phyloP scores from a whole-genome alignment of 92 coral and sea anemone species.

The Umimayanthus chanpuru region DNA sequence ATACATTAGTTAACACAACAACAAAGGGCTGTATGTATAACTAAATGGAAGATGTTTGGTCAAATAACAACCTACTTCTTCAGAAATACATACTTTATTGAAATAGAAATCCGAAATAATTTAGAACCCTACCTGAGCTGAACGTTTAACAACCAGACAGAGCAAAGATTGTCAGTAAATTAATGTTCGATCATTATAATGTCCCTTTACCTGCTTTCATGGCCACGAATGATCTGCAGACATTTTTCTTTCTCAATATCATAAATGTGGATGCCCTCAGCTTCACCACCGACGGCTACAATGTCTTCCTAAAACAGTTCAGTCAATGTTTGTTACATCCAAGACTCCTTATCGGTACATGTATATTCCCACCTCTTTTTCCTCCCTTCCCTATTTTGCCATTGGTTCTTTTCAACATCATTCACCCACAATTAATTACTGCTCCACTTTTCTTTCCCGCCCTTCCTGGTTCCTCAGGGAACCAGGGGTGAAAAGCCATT shows the following conservation, averaged over 20 bases:
- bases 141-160: background rate
- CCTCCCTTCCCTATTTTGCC: no score
- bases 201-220: slow-evolving; percentile 73
- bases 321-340: background rate
- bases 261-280: slow-evolving; percentile 76
- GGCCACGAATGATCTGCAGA: slow-evolving; percentile 83
- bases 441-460: no score
- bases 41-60: no score
- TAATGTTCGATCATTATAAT: background rate
- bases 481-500: no score
- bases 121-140: background rate
- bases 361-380: background rate
- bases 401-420: no score
- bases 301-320: slow-evolving; percentile 65
- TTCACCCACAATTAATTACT: no score
- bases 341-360: background rate
- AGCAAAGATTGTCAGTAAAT: background rate
- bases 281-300: slow-evolving; percentile 88
- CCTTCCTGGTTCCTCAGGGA: no score
- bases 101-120: no score
- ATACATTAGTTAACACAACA: no score
- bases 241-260: slow-evolving; percentile 81
- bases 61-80: no score
- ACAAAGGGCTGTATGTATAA: no score
- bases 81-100: background rate